A percentile compares a stretch with the other conserved stretches of the same genome.
These are phyloP conservation scores for Conus canariensis DNA, from an alignment of 2,888 invertebrate genomes.

Conservation along the genomic window DNA sequence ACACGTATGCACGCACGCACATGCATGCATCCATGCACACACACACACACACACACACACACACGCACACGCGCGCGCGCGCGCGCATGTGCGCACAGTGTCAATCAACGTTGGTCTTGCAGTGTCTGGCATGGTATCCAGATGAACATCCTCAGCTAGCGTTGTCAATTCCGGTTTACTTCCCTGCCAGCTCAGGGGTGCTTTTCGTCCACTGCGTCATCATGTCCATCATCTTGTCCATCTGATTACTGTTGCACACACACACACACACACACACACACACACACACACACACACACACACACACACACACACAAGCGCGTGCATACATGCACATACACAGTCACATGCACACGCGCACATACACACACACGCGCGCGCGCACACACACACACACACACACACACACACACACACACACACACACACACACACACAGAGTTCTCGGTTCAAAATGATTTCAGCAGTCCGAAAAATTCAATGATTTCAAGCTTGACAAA, in stretches of 20 bases:
- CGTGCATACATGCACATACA: neutral
- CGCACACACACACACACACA: conserved; percentile 31
- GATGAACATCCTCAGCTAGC: neutral
- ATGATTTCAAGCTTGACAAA: too few species aligned
- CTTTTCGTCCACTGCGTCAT: neutral
- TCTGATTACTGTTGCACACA: conserved; percentile 21
- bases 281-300: neutral
- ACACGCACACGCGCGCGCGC: neutral
- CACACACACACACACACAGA: neutral
- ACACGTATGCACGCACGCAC: neutral
- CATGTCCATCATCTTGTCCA: conserved; percentile 34
- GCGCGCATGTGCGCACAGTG: neutral
- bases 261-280: conserved; percentile 26
- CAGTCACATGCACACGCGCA: conserved; percentile 52
- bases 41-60: conserved; percentile 28
- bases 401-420: neutral
- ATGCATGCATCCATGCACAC: neutral
- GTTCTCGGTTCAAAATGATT: too few species aligned
- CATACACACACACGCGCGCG: conserved; percentile 53
- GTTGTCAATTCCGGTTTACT: neutral
- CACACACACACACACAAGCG: neutral
- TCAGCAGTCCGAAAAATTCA: too few species aligned
- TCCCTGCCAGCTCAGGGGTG: neutral
- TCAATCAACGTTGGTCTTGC: neutral
- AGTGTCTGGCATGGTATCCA: neutral